Evolutionary conservation across 2,888 invertebrate genomes (phyloP).

Genomic region (Brachyopa scutellaris): DNA sequence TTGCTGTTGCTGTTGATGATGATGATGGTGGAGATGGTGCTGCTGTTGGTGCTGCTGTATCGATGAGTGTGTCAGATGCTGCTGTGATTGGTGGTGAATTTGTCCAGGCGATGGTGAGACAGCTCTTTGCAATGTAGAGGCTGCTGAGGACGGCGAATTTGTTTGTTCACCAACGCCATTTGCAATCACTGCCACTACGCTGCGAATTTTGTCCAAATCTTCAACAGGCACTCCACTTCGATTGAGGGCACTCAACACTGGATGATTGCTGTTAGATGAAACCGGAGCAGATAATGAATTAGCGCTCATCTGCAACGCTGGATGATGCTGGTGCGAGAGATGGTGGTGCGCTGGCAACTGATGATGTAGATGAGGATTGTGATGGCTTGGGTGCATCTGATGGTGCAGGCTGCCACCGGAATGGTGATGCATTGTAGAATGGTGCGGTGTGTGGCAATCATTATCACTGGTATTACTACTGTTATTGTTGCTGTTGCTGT

Average conservation of each 20-base stretch:
- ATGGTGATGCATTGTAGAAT: constrained; percentile 59
- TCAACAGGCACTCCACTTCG: constrained; percentile 67
- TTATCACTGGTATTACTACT: constrained; percentile 46
- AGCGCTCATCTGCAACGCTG: constrained; percentile 77
- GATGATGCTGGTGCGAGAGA: constrained; percentile 53
- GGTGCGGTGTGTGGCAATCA: constrained; percentile 45
- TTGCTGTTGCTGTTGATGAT: constrained; percentile 8
- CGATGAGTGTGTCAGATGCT: constrained; percentile 52
- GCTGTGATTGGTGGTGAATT: constrained; percentile 73
- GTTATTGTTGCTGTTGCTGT: constrained; percentile 46
- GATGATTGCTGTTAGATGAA: constrained; percentile 38
- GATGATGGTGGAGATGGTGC: constrained; percentile 12
- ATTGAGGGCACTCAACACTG: constrained; percentile 75
- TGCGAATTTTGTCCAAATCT: constrained; percentile 79
- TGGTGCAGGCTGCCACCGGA: constrained; percentile 55
- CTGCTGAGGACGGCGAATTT: constrained; percentile 34
- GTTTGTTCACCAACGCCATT: constrained; percentile 33
- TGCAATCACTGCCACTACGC: constrained; percentile 77
- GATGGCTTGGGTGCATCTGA: constrained; percentile 57
- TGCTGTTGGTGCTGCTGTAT: constrained; percentile 13
- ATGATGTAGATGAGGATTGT: constrained; percentile 44
- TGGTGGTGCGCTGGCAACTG: constrained; percentile 61
- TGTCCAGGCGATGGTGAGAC: constrained; percentile 30
- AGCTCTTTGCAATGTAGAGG: constrained; percentile 41
- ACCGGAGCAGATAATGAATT: constrained; percentile 75